Evolutionary conservation across 2,888 invertebrate species (phyloP), one percentile per base, ranked within the genome.

Genomic region (Oxytorus armatus): DNA sequence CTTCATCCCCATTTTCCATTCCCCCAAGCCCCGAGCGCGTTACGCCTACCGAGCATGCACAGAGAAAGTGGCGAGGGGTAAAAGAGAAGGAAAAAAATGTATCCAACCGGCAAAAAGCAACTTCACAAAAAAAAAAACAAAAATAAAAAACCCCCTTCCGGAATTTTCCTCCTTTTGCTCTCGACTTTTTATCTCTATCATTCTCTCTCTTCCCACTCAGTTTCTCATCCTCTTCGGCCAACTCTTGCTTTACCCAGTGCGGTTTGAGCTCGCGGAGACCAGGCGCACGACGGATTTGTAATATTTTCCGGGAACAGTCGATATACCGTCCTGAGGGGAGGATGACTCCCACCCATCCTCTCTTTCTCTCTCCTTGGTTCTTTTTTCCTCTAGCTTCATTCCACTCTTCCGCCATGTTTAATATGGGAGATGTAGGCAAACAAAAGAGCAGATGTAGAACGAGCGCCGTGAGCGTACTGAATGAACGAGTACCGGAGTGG

Each of bases 391-490:
- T 70, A 70, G 70, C 75, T 75, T 77, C 77, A 49, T 77, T 75
- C 44, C 65, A 29, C 72, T 53, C 77, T 55, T 66, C 74, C 82
- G 81, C 70, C 83, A 68, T 73, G 82, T 90, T 91, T 90, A 91
- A 91, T 91, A 91, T 88, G 89, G 85, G 87, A 91, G 89, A 90
- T 90, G 91, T 86, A 89, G 86, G 89, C 89, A 91, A 91, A 91
- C 91, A 91, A 91, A 90, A 89, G 90, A 88, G 83, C 85, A 86
- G 88, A 88, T 86, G 86, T 87, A 87, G 87, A 87, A 83, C 81
- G 82, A 80, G 65, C 68, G 77, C 74, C 53, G 83, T 76, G 61
- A 78, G 73, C 82, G 77, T 82, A 86, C 86, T 85, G 88, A 88
- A 87, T 86, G 88, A 88, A 85, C 83, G 85, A 70, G 82, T 65